These are phyloP conservation scores for Iselma pallidipennis DNA, from an alignment of 2,888 invertebrate genomes.

Conservation along the genomic window DNA sequence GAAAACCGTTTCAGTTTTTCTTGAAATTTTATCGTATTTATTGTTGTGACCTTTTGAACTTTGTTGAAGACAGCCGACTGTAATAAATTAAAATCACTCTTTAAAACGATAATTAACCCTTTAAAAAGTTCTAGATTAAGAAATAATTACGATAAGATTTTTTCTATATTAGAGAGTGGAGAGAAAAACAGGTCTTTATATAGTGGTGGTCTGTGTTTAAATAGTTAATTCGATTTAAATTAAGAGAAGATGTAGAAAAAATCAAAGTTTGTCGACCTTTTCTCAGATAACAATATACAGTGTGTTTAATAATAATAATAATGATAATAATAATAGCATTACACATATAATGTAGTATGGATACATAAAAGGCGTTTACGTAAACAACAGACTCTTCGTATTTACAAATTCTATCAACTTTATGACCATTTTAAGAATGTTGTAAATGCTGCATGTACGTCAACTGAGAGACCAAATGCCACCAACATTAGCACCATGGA, in stretches of 20 bases:
- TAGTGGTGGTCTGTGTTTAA: not conserved
- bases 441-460: not conserved
- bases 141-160: not conserved
- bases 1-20: no score
- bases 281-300: not conserved
- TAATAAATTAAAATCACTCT: not conserved
- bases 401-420: not conserved
- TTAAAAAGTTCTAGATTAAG: not conserved
- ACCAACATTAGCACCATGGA: no score
- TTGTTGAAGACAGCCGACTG: not conserved
- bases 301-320: not conserved
- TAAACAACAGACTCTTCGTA: not conserved
- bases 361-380: not conserved
- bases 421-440: not conserved
- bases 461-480: not conserved
- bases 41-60: not conserved
- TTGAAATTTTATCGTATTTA: not conserved
- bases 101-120: not conserved
- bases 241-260: not conserved
- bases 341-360: not conserved
- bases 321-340: not conserved
- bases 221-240: not conserved
- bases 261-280: not conserved
- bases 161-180: not conserved
- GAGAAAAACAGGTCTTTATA: not conserved